A percentile compares a stretch with the other conserved stretches of the same genome.
Conservation (phyloP, 1,140 invertebrate genomes). For the Acyrthosiphon pisum region DNA sequence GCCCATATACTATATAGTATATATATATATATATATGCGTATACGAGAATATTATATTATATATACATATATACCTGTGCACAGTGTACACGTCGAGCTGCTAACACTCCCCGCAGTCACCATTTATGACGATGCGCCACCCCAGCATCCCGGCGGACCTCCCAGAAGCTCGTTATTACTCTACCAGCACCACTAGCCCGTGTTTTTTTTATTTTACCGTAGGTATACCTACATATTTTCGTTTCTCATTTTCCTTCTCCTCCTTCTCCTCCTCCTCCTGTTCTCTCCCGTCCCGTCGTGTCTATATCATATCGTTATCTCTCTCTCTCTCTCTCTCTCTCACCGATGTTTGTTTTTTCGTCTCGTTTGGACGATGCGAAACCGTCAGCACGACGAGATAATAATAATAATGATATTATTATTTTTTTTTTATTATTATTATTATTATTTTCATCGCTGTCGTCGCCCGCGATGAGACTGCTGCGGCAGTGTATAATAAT, state of each 20-base stretch:
- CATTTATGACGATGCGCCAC: slow-evolving; percentile 47
- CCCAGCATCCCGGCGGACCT: slow-evolving; percentile 40
- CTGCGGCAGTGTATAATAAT: not conserved
- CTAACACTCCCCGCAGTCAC: slow-evolving; percentile 55
- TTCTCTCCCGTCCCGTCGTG: not conserved
- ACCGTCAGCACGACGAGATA: slow-evolving; percentile 39
- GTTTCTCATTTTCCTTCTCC: slow-evolving; percentile 4
- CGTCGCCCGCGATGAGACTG: not conserved
- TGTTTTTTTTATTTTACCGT: not conserved
- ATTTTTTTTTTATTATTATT: not conserved
- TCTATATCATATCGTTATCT: not conserved
- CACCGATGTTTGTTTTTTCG: slow-evolving; percentile 51
- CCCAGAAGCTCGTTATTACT: slow-evolving; percentile 56
- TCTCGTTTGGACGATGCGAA: slow-evolving; percentile 51
- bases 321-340: too few relatives aligned
- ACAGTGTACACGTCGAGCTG: not conserved
- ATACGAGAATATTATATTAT: not conserved
- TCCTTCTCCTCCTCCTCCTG: not conserved
- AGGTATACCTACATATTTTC: not conserved
- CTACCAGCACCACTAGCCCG: not conserved
- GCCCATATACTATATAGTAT: not conserved
- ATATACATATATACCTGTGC: not conserved
- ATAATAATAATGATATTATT: slow-evolving; percentile 22
- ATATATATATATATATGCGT: too few relatives aligned
- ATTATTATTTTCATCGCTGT: slow-evolving; percentile 33